Evolutionary conservation across 2,888 invertebrate genomes (phyloP).

Genomic region (Clistopyga incitator): DNA sequence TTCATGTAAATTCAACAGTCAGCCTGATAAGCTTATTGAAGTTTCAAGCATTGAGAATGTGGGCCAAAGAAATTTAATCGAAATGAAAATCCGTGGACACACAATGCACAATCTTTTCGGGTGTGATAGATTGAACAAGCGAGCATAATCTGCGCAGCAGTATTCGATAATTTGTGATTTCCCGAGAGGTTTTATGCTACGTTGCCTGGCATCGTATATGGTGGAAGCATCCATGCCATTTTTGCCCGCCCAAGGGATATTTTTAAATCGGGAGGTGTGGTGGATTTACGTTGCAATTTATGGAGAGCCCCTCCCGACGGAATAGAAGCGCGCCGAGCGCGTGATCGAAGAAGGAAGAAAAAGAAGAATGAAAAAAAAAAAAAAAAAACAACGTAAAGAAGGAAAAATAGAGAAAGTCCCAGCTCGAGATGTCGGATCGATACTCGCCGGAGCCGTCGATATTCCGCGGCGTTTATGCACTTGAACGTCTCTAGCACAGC

Average conservation of each 20-base stretch:
- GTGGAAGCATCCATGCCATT: slow-evolving; percentile 36
- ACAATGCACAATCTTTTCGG: neutral
- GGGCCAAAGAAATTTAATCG: neutral
- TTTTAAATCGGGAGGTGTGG: slow-evolving; percentile 63
- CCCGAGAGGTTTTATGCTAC: slow-evolving; percentile 55
- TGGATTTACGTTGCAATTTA: slow-evolving; percentile 66
- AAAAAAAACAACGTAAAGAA: neutral
- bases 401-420: slow-evolving; percentile 1
- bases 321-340: slow-evolving; percentile 44
- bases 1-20: too few species aligned
- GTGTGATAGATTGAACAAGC: neutral
- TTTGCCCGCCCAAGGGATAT: slow-evolving; percentile 53
- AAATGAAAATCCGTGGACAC: neutral
- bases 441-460: slow-evolving; percentile 29
- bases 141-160: slow-evolving; percentile 5
- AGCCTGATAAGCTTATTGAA: neutral
- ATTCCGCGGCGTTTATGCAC: slow-evolving; percentile 7
- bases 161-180: slow-evolving; percentile 62
- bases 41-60: neutral
- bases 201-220: slow-evolving; percentile 32
- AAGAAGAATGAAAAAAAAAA: slow-evolving; percentile 5
- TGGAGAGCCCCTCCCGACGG: slow-evolving; percentile 54
- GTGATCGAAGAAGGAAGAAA: slow-evolving; percentile 51
- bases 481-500: neutral
- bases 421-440: slow-evolving; percentile 45